These are phyloP conservation scores for Myripristis murdjan DNA, from an alignment of 2,797 vertebrate genomes.

Conservation along the genomic window DNA sequence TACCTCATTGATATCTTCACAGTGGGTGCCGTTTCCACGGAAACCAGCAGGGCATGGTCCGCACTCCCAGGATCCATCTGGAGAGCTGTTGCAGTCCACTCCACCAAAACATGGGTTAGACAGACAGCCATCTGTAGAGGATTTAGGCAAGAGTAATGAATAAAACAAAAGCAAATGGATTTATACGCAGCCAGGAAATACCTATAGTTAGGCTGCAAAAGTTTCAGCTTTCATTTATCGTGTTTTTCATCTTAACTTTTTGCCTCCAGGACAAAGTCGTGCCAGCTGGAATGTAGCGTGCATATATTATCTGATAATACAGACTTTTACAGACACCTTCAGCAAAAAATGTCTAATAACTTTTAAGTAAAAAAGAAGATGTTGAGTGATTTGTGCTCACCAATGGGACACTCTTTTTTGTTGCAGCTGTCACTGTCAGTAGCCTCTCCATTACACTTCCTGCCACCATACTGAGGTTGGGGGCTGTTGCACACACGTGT, in stretches of 20 bases:
- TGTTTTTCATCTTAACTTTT: conserved; percentile 20
- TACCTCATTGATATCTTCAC: conserved; percentile 98
- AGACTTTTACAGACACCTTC: neutral
- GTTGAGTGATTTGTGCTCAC: conserved; percentile 79
- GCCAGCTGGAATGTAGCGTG: neutral
- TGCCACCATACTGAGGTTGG: conserved; percentile 91
- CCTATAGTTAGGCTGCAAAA: conserved; percentile 1
- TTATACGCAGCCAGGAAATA: conserved; percentile 15
- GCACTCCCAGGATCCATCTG: conserved; percentile 97
- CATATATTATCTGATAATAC: neutral
- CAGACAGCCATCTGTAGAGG: conserved; percentile 92
- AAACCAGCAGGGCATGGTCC: conserved; percentile 94
- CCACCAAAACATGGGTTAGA: conserved; percentile 97
- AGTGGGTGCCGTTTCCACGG: conserved; percentile 94
- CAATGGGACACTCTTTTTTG: conserved; percentile 91
- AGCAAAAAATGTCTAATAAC: no score
- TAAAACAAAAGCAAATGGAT: conserved; percentile 33
- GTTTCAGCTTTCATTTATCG: conserved; percentile 15
- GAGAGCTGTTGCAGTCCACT: conserved; percentile 92
- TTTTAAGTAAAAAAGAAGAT: neutral
- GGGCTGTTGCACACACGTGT: conserved; percentile 94
- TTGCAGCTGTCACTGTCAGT: conserved; percentile 92
- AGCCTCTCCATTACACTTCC: conserved; percentile 89
- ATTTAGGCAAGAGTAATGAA: conserved; percentile 42
- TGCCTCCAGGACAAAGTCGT: conserved; percentile 8